Base-by-base conservation (phyloP, 2,797 vertebrate genomes). In the Coregonus sp. region DNA sequence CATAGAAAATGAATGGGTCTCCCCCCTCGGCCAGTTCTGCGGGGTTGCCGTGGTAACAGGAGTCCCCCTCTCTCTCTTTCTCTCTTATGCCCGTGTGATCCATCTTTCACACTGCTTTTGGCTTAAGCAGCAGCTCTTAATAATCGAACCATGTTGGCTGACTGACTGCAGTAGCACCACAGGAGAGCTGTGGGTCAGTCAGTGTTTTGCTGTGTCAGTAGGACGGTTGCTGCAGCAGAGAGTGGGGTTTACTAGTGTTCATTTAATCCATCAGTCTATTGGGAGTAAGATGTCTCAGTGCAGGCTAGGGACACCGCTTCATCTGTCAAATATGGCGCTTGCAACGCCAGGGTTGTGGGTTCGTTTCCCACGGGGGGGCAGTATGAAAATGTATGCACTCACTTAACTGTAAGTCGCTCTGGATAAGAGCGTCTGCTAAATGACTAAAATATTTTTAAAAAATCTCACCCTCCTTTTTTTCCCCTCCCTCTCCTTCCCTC, bases 31-130 rank as follows among this genome's bases (percentile, higher is more conserved):
- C 82, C 83, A 56, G 81, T 90, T 90, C 82, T 76, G 65, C 72
- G 29, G 84, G 88, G 92, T 93, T 93, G 91, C 91, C 90, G 92
- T 82, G 89, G 92, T 91, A 93, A 93, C 92, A 90, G 86, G 89
- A 83, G 87, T 90, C 85, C 25, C 25, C 16, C 20, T 47, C 47
- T 14, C 50, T 52, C 50, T n/a, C 25, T 14, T 18, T 70, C 68
- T 56, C 70, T 61, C 15, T 1, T 18, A 33, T 74, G 29, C 54
- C n/a, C 1, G 18, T 73, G 14, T 63, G 52, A 12, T 61, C 51
- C 15, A 9, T 51, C 70, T 52, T 37, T 92, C 89, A 33, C 15
- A 29, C 66, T 15, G 31, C 31, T n/a, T 65, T 65, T 29, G 61
- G 61, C 61, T 65, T n/a, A 65, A 68, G 66, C 66, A 66, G 63